Conservation (phyloP, 2,888 invertebrate species). For the Pherbina coryleti region DNA sequence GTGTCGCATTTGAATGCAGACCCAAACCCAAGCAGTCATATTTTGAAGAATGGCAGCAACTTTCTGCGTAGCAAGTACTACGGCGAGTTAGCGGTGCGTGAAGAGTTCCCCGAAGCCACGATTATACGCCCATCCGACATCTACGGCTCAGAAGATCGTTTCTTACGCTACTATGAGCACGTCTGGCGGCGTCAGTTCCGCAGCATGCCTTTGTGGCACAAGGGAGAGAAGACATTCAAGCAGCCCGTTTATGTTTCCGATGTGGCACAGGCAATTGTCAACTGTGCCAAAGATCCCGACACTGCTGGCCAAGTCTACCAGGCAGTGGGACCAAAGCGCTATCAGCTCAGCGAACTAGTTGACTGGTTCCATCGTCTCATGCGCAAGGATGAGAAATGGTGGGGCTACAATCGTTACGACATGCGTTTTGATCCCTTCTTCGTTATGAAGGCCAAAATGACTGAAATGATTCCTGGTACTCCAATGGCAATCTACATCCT, state of each 20-base stretch:
- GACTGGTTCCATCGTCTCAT: constrained; percentile 86
- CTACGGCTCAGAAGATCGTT: constrained; percentile 91
- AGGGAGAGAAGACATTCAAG: constrained; percentile 87
- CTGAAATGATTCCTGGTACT: constrained; percentile 74
- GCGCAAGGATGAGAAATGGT: constrained; percentile 76
- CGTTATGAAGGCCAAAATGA: constrained; percentile 75
- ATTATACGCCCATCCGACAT: constrained; percentile 94
- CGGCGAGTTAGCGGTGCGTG: constrained; percentile 91
- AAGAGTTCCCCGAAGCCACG: constrained; percentile 96
- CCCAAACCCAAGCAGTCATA: constrained; percentile 77
- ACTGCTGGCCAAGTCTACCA: constrained; percentile 86
- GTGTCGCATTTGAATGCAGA: constrained; percentile 88
- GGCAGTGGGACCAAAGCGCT: constrained; percentile 88
- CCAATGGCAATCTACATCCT: constrained; percentile 80
- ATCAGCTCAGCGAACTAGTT: constrained; percentile 82
- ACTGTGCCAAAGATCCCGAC: constrained; percentile 81
- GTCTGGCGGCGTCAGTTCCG: constrained; percentile 76
- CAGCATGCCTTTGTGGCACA: constrained; percentile 83
- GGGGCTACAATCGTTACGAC: constrained; percentile 80
- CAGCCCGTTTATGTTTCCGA: constrained; percentile 91
- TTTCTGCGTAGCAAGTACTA: constrained; percentile 83
- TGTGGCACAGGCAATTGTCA: constrained; percentile 87
- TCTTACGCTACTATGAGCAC: constrained; percentile 78
- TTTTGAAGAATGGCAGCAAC: constrained; percentile 80
- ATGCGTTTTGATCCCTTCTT: constrained; percentile 80